Conservation (phyloP, 2,113 vertebrate species). For the human region DNA sequence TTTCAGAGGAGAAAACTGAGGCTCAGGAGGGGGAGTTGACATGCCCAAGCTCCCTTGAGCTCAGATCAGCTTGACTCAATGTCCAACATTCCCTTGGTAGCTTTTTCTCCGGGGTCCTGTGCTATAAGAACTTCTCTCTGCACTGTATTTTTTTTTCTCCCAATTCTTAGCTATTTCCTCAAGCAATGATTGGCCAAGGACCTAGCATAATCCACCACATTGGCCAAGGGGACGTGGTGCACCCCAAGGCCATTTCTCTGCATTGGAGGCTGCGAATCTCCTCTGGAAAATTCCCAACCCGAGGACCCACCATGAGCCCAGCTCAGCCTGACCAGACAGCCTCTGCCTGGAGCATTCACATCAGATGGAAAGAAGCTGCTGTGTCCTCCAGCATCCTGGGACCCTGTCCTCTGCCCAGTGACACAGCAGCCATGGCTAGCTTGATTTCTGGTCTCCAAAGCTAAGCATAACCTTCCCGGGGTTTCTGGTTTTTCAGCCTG, state of each 20-base stretch:
- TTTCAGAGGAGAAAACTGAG: conserved; percentile 56
- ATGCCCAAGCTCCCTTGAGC: neutral
- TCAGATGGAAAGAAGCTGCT: neutral
- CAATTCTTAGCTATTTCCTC: neutral
- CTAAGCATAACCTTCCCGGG: neutral
- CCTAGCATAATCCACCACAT: neutral
- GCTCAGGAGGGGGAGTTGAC: neutral
- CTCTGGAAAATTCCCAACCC: neutral
- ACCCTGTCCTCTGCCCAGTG: neutral
- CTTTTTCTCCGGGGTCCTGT: neutral
- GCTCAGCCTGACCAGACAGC: neutral
- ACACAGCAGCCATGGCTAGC: neutral
- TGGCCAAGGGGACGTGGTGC: neutral
- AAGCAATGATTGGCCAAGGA: neutral
- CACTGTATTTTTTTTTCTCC: neutral
- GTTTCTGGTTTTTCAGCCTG: conserved; percentile 31
- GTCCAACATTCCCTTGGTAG: neutral
- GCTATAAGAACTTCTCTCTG: neutral
- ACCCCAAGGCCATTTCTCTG: neutral
- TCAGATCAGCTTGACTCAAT: neutral
- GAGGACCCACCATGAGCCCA: neutral
- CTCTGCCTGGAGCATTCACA: neutral
- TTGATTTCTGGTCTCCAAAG: conserved; percentile 28
- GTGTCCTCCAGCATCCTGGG: neutral
- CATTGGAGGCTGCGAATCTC: neutral